Evolutionary conservation across 2,113 vertebrate genomes (phyloP).

Genomic region (Ptychochromis oligacanthus): DNA sequence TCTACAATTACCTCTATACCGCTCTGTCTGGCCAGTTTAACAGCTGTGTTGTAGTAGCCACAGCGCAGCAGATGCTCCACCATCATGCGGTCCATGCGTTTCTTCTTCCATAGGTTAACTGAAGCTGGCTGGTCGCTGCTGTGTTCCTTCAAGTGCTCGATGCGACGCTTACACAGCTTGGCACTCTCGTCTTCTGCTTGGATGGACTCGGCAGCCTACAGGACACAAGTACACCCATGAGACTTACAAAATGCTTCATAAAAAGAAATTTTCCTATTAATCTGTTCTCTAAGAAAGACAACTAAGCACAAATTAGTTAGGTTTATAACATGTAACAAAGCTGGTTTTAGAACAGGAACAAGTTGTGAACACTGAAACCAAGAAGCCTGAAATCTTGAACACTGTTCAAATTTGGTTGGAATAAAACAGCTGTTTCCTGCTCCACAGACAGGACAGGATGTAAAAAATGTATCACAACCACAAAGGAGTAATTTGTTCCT

Average conservation of each 20-base stretch:
- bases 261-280: neutral
- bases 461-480: neutral
- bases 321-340: neutral
- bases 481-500: neutral
- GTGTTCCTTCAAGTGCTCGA: constrained; percentile 97
- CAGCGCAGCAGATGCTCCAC: constrained; percentile 97
- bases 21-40: constrained; percentile 94
- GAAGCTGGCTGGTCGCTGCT: constrained; percentile 94
- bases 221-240: neutral
- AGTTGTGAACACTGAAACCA: neutral
- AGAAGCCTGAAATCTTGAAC: neutral
- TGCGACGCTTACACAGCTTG: constrained; percentile 95
- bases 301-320: neutral
- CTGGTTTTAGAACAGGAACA: neutral
- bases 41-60: constrained; percentile 97
- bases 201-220: constrained; percentile 95
- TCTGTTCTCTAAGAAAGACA: neutral
- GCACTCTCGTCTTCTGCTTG: constrained; percentile 98
- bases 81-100: constrained; percentile 99
- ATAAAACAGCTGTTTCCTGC: constrained; percentile 5
- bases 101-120: constrained; percentile 96
- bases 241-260: neutral
- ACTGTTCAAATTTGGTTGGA: neutral
- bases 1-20: constrained; percentile 89
- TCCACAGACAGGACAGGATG: neutral